A percentile compares a stretch with the other conserved stretches of the same genome.
Evolutionary conservation across 2,888 invertebrate species (phyloP).

Genomic region (Drosophila recens): DNA sequence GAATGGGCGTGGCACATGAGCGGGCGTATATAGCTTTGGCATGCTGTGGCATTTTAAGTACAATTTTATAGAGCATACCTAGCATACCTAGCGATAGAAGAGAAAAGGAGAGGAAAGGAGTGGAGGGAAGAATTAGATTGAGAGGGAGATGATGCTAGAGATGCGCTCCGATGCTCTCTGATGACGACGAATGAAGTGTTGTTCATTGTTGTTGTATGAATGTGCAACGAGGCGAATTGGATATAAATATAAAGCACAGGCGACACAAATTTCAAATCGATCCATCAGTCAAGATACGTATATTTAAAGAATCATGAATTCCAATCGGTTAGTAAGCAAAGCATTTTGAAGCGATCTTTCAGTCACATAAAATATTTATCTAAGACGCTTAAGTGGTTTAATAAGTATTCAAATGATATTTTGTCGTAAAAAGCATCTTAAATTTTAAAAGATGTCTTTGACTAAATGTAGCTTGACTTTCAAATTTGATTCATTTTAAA

Average conservation of each 20-base stretch:
- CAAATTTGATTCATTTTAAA: too few relatives aligned
- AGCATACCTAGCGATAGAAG: slow-evolving; percentile 38
- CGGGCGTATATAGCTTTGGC: slow-evolving; percentile 41
- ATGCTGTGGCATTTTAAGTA: slow-evolving; percentile 77
- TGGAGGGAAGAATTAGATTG: neutral
- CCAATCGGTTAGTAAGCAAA: neutral
- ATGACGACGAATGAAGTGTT: slow-evolving; percentile 70
- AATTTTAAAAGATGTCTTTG: too few relatives aligned
- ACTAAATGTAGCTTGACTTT: too few relatives aligned
- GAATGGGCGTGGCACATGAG: slow-evolving; percentile 52
- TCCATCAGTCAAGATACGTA: neutral
- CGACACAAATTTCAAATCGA: slow-evolving; percentile 29
- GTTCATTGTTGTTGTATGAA: slow-evolving; percentile 38
- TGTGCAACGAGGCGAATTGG: slow-evolving; percentile 58
- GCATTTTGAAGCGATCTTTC: neutral
- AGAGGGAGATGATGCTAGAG: slow-evolving; percentile 13
- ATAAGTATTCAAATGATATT: too few relatives aligned
- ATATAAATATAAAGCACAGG: slow-evolving; percentile 37
- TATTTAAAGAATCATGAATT: neutral
- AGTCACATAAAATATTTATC: too few relatives aligned
- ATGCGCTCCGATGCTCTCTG: slow-evolving; percentile 41
- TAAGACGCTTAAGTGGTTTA: too few relatives aligned
- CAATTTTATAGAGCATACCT: slow-evolving; percentile 76
- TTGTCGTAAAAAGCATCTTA: too few relatives aligned
- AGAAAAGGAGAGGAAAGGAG: neutral